phyloP scores from a whole-genome alignment of 2,797 vertebrate genomes.

The Poliocrania exsul region DNA sequence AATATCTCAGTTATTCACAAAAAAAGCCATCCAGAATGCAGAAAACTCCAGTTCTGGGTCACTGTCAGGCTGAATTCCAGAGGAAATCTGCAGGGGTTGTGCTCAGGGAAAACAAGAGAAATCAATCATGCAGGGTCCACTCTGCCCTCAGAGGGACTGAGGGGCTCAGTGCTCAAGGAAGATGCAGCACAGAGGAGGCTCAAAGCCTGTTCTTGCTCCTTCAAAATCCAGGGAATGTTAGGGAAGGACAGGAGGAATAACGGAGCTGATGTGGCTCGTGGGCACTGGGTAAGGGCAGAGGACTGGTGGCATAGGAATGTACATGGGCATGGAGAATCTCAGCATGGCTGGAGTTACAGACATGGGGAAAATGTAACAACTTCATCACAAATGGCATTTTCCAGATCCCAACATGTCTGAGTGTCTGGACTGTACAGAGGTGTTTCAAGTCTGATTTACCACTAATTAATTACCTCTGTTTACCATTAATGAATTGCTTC shows the following conservation, averaged over 20 bases:
- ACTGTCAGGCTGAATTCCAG: background rate
- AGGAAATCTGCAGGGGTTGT: background rate
- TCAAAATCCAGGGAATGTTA: background rate
- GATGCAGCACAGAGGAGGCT: background rate
- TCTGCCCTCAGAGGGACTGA: background rate
- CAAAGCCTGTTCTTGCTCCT: background rate
- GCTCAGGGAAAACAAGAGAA: background rate
- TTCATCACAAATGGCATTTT: background rate
- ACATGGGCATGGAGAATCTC: background rate
- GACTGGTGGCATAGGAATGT: background rate
- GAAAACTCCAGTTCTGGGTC: background rate
- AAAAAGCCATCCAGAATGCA: background rate
- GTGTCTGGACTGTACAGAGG: background rate
- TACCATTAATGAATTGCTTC: background rate
- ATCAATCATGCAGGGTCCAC: background rate
- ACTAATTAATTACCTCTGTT: background rate
- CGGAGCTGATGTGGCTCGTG: background rate
- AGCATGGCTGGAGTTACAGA: background rate
- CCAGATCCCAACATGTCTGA: background rate
- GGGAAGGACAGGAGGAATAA: background rate
- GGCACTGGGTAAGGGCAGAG: background rate
- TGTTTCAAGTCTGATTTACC: background rate
- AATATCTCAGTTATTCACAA: background rate
- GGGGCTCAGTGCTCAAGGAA: background rate
- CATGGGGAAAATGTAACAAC: fast-evolving